Evolutionary conservation across 2,888 invertebrate species (phyloP), one percentile per base, ranked within the genome.

Genomic region (Mellilla xanthometata): DNA sequence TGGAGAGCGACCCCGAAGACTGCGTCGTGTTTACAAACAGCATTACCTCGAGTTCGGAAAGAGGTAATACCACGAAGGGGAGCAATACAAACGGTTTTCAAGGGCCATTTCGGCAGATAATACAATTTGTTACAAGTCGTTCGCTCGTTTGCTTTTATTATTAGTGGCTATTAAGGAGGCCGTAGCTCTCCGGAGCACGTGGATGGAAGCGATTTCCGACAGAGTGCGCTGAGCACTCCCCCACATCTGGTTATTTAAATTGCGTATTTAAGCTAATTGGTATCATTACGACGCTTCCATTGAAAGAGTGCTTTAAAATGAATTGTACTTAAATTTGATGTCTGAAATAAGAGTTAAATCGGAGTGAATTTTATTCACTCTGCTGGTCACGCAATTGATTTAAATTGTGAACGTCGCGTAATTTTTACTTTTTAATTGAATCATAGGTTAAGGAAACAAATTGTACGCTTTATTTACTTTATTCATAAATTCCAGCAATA

Each of bases 121-220:
- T 81, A 74, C 74, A 80, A 83, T 84, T 82, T 80, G 72, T 77
- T 75, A 76, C 69, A 78, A 80, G 76, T 77, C 72, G 66, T 79
- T 77, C 70, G 65, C 72, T 77, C 76, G 78, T 80, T 83, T 78
- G 67, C 68, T 76, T 78, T 78, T 79, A 80, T 76, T 76, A 76
- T 79, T 75, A 75, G 77, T 76, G 65, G 68, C 76, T 72, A 76
- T 81, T 78, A 78, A 64, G 66, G 59, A 60, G 62, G 58, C 58
- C 54, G 61, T 62, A 65, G 66, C 60, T 70, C 61, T 65, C 54
- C 49, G 55, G 54, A 50, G 69, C 72, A 69, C 69, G 72, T 70
- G 71, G 65, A 63, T 58, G 46, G 50, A 49, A 48, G 56, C 59
- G 65, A 58, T 63, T 60, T 66, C 60, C 54, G 57, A 62, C 58